These are phyloP conservation scores for Peribatodes rhomboidaria DNA, from an alignment of 2,888 invertebrate species.

Conservation along the genomic window DNA sequence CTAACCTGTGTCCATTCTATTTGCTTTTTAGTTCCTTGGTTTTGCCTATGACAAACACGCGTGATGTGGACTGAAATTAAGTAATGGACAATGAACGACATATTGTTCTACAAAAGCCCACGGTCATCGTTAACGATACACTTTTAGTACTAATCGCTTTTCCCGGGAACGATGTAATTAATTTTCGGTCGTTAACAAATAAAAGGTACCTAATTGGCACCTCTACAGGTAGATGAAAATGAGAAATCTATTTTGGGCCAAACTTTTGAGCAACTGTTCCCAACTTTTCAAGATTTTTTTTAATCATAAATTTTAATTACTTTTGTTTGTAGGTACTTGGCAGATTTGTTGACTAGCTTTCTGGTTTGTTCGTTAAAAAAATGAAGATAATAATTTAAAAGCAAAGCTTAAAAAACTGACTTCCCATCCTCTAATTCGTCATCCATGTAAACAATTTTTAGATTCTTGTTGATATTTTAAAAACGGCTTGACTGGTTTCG, in stretches of 20 bases:
- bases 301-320: no score
- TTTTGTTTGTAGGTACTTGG: no score
- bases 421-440: no score
- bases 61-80: conserved; percentile 8
- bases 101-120: conserved; percentile 8
- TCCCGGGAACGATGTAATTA: conserved; percentile 11
- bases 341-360: no score
- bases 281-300: no score
- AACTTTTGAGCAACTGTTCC: neutral
- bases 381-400: no score
- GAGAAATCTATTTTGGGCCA: neutral
- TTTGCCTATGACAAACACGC: conserved; percentile 2
- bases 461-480: no score
- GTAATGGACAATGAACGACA: conserved; percentile 9
- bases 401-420: no score
- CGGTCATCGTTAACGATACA: conserved; percentile 15
- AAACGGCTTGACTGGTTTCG: no score
- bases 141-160: conserved; percentile 15
- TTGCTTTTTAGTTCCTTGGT: neutral
- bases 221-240: neutral
- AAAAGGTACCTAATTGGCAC: conserved; percentile 2
- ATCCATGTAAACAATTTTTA: no score
- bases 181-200: conserved; percentile 12
- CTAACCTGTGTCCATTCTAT: neutral
- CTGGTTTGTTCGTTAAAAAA: no score